Base-by-base conservation (phyloP, 2,888 invertebrate genomes). In the Acronicta aceris region DNA sequence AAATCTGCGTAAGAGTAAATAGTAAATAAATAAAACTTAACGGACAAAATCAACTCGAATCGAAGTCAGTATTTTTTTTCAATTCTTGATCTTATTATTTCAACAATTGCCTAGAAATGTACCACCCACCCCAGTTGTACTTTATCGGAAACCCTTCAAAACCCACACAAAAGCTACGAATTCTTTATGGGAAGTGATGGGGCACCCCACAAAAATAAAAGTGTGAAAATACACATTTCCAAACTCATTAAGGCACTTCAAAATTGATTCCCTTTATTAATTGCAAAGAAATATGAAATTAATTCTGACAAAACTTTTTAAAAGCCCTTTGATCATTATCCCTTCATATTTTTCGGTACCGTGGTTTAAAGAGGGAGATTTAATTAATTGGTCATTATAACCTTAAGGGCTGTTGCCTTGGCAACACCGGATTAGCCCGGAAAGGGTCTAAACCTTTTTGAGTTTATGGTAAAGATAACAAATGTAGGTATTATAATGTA, bases 371-470 rank as follows among this genome's bases (percentile, higher is more conserved):
- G 79, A 75, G 82, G 80, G 79, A 78, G 83, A 85, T 86, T 87
- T 85, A 87, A 89, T 89, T 87, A 89, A 89, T 88, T 85, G 83
- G 83, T 88, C 85, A 88, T 89, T 88, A 87, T 77, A 79, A 81
- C 76, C 72, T 79, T 74, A 69, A 73, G 76, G 72, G 71, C 51
- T 74, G 83, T 81, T 73, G 65, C 76, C 33, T 79, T 79, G 71
- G 78, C 52, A 56, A 83, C 77, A 56, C 58, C 40, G 72, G 76
- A 74, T 81, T 80, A 76, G 60, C 65, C 57, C 8, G 59, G 47
- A 54, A 69, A 69, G 63, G 71, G 66, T 71, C 58, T 55, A 59
- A 51, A 67, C 45, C 62, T 62, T 67, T 50, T 15, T 36, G 45
- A 67, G 59, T 68, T 76, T 65, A 64, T 54, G 47, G 30, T 52